phyloP scores from a whole-genome alignment of 1,140 invertebrate species.

The Dysdera silvatica region DNA sequence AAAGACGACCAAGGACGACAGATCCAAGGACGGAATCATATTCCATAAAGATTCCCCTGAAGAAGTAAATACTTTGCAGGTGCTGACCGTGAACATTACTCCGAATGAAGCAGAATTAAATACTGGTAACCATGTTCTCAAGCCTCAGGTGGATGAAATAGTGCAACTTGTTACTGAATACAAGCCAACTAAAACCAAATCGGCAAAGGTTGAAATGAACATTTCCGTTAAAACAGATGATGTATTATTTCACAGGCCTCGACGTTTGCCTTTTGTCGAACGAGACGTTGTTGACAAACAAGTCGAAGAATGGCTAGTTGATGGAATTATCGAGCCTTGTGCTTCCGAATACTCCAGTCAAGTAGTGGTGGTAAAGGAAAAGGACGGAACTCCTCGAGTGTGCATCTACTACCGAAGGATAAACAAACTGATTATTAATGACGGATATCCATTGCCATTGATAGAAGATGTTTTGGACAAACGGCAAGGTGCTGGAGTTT shows the following conservation, averaged over 20 bases:
- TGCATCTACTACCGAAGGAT: neutral
- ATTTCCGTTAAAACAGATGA: too few relatives aligned
- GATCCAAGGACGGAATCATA: too few relatives aligned
- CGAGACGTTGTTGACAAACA: neutral
- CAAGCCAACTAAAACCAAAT: too few relatives aligned
- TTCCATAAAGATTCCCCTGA: too few relatives aligned
- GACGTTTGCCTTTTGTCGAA: neutral
- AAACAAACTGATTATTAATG: neutral
- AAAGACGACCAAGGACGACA: too few relatives aligned
- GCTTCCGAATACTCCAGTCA: neutral
- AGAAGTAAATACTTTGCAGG: too few relatives aligned
- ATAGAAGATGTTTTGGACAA: conserved; percentile 2
- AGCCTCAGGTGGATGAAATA: too few relatives aligned
- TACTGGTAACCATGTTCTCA: too few relatives aligned
- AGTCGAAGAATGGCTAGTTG: conserved; percentile 1
- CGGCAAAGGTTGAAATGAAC: too few relatives aligned
- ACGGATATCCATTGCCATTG: neutral
- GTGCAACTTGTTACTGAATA: too few relatives aligned
- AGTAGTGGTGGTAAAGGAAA: neutral
- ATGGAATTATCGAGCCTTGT: neutral
- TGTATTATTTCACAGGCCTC: neutral
- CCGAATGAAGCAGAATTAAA: too few relatives aligned
- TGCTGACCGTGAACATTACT: too few relatives aligned
- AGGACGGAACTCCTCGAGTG: neutral
- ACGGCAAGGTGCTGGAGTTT: neutral